These are phyloP conservation scores for Cryptotermes secundus DNA, from an alignment of 1,140 invertebrate genomes.

Conservation along the genomic window DNA sequence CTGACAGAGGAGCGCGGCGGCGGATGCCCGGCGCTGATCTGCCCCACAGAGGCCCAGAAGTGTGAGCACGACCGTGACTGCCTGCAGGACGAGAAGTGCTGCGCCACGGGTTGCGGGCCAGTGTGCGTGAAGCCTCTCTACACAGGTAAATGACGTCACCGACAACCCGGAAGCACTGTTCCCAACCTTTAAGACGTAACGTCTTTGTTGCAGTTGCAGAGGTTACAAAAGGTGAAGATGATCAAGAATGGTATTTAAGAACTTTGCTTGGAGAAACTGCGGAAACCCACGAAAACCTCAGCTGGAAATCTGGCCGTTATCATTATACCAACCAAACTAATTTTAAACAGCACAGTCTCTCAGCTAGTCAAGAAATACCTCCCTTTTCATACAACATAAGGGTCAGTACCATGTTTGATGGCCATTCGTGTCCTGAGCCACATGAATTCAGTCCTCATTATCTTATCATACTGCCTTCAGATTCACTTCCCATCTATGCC, in stretches of 20 bases:
- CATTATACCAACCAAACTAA: too few relatives aligned
- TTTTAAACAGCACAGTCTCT: too few relatives aligned
- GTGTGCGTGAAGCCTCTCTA: conserved; percentile 43
- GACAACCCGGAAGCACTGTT: not conserved
- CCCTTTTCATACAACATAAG: too few relatives aligned
- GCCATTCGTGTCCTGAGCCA: conserved; percentile 13
- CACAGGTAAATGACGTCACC: conserved; percentile 30
- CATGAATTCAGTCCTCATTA: not conserved
- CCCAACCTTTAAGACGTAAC: not conserved
- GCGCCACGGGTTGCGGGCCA: conserved; percentile 44
- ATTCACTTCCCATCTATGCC: too few relatives aligned
- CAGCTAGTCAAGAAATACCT: too few relatives aligned
- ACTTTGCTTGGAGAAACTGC: too few relatives aligned
- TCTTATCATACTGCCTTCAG: not conserved
- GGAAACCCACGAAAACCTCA: too few relatives aligned
- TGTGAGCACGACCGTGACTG: conserved; percentile 49
- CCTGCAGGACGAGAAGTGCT: conserved; percentile 44
- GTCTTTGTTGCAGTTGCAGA: not conserved
- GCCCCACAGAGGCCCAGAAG: conserved; percentile 44
- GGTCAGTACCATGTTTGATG: too few relatives aligned
- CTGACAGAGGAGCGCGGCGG: conserved; percentile 46
- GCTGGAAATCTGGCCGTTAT: too few relatives aligned
- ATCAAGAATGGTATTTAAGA: too few relatives aligned
- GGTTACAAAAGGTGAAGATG: too few relatives aligned
- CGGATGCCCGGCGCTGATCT: conserved; percentile 49